Evolutionary conservation across 2,888 invertebrate species (phyloP), one percentile per base, ranked within the genome.

Genomic region (Epiblema foenella): DNA sequence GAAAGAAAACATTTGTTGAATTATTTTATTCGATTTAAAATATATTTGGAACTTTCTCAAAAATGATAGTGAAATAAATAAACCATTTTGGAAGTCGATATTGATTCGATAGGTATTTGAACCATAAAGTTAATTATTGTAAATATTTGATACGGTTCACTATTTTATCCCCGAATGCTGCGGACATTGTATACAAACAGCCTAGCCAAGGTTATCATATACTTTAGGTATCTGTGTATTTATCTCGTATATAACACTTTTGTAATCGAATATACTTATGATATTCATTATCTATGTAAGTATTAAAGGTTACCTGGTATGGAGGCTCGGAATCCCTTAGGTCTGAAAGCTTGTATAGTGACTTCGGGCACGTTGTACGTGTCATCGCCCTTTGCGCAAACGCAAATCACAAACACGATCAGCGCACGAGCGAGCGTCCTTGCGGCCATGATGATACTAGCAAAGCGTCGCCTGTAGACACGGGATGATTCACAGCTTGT

Each of bases 321-420:
- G 0, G 94, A 95, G 12, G 94, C 93, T 17, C 90, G 85, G 12
- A 95, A 85, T 75, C 95, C 95, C 83, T 84, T 93, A 0, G 95
- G 95, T 65, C 82, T 84, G 1, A 94, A 86, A 0, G 92, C 94
- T 74, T 94, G 90, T 57, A 95, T 89, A n/a, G 79, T 89, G 2
- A 95, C 93, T 56, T 89, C 85, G 0, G 94, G 94, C 2, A 94
- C 74, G 42, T 71, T 76, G 52, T 82, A 86, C 0, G 69, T 66
- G 20, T 82, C 80, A 33, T 77, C 79, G n/a, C 15, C 60, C 58
- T 17, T 15, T 9, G 7, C 10, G 29, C 17, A 12, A 2, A 52
- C 1, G 33, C 51, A 39, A 1, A 60, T 17, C 17, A 59, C 17
- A 7, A 49, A 70, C 67, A 70, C 51, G 52, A 68, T 29, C 11